phyloP scores from a whole-genome alignment of 2,888 invertebrate genomes.

The Catocala nupta region DNA sequence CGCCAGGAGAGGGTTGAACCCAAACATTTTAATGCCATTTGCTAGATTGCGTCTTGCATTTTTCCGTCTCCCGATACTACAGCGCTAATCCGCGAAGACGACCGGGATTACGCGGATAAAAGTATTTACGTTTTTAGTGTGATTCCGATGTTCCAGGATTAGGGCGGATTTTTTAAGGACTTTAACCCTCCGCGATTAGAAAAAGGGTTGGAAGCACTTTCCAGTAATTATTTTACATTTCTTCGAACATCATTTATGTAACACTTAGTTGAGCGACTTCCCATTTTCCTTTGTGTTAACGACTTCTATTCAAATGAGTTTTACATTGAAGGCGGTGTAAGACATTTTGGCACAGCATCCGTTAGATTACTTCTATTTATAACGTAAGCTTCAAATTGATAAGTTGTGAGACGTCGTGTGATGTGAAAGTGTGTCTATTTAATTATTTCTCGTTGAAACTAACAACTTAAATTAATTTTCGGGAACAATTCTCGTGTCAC shows the following conservation, averaged over 20 bases:
- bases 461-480: conserved; percentile 68
- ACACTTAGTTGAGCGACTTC: conserved; percentile 58
- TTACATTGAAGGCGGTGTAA: conserved; percentile 33
- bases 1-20: conserved; percentile 82
- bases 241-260: conserved; percentile 66
- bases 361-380: conserved; percentile 18
- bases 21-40: conserved; percentile 88
- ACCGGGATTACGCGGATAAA: conserved; percentile 81
- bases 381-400: conserved; percentile 22
- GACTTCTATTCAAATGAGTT: conserved; percentile 51
- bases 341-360: conserved; percentile 25
- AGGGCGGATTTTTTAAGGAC: conserved; percentile 80
- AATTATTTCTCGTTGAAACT: conserved; percentile 57
- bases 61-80: conserved; percentile 77
- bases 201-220: conserved; percentile 83
- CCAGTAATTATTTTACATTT: conserved; percentile 83
- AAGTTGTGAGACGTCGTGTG: conserved; percentile 40
- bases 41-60: conserved; percentile 87
- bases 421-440: conserved; percentile 51
- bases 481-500: conserved; percentile 49
- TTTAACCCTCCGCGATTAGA: conserved; percentile 76
- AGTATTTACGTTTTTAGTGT: conserved; percentile 84
- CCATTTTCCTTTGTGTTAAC: conserved; percentile 58
- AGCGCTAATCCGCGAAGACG: conserved; percentile 85
- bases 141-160: conserved; percentile 81